Base-by-base conservation (phyloP, 2,797 vertebrate genomes). In the Xenopus petersii region DNA sequence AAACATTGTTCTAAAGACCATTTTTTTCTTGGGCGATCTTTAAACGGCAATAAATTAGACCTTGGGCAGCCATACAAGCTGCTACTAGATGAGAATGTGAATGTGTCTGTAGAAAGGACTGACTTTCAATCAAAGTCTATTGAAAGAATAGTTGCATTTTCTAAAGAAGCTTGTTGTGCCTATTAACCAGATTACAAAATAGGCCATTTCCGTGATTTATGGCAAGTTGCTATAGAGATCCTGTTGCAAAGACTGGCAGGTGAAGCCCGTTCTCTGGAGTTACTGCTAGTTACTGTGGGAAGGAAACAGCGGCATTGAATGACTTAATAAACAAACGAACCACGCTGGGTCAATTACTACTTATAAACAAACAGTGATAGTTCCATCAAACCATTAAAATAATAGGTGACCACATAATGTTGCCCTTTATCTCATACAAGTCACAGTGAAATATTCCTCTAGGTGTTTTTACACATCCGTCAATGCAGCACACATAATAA, bases 151-250 rank as follows among this genome's bases (percentile, higher is more conserved):
- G 92, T 91, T 88, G 88, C 87, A 86, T 90, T 93, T 94, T 95
- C 91, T 95, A 92, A 92, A 92, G 93, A 94, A 90, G 91, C 94
- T 96, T 95, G 95, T 95, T 93, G 93, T 91, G 94, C 93, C 93
- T 94, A 94, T 95, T 96, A 96, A 97, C 93, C 92, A 94, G 94
- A 90, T 89, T 90, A 95, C 92, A 95, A 95, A 95, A 94, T 91
- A 86, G 88, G 89, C 91, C 89, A 91, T 95, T 95, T 94, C 88
- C 88, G 86, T 96, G 93, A 95, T 96, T 95, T 95, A 96, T 93
- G 86, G 88, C 85, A 79, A 83, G 90, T 93, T 92, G 89, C 91
- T 91, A 93, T 93, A 91, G 93, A 88, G 90, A 94, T 90, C 81
- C 83, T 79, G 83, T 86, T 85, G 91, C 83, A 88, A 86, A 89